Evolutionary conservation across 2,797 vertebrate genomes (phyloP).

Genomic region (Hydrolagus colliei): DNA sequence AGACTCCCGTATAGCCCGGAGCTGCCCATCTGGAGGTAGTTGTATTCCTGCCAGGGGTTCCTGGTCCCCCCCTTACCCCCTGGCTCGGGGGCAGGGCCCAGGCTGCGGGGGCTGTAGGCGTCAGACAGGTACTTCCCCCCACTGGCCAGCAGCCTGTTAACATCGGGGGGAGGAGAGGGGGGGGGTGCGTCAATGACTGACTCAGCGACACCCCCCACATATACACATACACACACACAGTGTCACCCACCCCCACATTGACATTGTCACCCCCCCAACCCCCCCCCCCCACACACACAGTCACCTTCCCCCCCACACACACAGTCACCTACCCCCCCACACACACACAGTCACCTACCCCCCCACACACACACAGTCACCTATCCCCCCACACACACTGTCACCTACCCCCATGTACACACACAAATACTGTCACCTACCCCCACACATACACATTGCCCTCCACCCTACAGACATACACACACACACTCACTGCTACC

Average conservation of each 20-base stretch:
- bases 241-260: no score
- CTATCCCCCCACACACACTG: no score
- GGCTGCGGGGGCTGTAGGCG: conserved; percentile 85
- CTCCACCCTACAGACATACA: no score
- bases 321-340: no score
- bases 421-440: no score
- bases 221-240: neutral
- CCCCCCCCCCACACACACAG: neutral
- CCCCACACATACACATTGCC: no score
- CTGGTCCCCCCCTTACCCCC: conserved; percentile 61
- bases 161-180: no score
- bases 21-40: conserved; percentile 82
- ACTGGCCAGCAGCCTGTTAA: conserved; percentile 61
- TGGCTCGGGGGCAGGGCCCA: conserved; percentile 77
- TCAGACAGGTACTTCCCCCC: conserved; percentile 86
- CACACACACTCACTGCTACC: no score
- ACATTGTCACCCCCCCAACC: neutral
- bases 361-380: no score
- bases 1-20: conserved; percentile 73
- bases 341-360: neutral
- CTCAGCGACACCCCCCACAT: neutral
- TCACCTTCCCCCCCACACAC: neutral
- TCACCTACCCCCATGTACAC: no score
- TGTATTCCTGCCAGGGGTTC: conserved; percentile 96
- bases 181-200: no score